A percentile compares a stretch with the other conserved stretches of the same genome.
Evolutionary conservation across 2,113 vertebrate species (phyloP).

Genomic region (Aptenodytes forsteri): DNA sequence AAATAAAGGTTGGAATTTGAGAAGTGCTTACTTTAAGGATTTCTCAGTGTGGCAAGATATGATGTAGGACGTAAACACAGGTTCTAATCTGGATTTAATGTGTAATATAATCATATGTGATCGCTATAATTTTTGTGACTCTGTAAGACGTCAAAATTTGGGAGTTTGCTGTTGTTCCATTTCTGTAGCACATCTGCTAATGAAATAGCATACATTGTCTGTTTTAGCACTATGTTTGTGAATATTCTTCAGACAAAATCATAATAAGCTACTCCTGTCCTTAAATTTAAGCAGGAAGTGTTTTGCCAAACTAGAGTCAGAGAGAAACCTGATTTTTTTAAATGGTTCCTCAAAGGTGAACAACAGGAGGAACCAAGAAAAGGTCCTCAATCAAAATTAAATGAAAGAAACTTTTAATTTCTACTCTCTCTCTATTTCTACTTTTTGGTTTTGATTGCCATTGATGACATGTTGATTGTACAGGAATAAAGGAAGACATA

Average conservation of each 20-base stretch:
- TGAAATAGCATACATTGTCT: background rate
- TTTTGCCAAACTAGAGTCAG: background rate
- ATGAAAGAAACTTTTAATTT: background rate
- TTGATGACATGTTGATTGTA: background rate
- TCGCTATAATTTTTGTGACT: background rate
- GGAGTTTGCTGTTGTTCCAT: background rate
- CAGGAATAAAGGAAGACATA: background rate
- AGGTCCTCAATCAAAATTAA: background rate
- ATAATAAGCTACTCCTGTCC: background rate
- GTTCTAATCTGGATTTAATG: background rate
- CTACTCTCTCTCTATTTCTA: background rate
- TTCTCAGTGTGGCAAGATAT: background rate
- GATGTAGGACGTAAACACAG: background rate
- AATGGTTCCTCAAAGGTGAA: background rate
- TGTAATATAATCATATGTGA: background rate
- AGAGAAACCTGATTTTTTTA: background rate
- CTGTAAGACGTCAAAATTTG: background rate
- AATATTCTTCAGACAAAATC: background rate
- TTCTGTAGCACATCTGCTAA: background rate
- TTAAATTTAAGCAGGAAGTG: background rate
- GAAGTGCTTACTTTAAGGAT: background rate
- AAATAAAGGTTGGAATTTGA: background rate
- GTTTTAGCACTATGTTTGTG: background rate
- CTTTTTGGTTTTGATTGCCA: background rate
- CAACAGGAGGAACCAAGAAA: background rate